Evolutionary conservation across 2,888 invertebrate genomes (phyloP).

Genomic region (Tiphia femorata): DNA sequence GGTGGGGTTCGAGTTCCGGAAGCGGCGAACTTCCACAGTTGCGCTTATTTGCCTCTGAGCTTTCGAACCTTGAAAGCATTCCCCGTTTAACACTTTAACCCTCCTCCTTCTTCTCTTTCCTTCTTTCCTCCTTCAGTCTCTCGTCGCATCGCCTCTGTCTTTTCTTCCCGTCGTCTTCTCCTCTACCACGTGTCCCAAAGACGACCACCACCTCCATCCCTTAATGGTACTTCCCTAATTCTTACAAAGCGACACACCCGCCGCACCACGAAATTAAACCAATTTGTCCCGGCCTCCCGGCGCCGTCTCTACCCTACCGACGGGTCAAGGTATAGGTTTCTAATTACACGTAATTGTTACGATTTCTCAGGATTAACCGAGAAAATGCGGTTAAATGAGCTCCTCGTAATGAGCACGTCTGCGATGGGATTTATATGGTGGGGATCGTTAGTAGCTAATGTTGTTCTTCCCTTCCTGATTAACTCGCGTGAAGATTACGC

Average conservation of each 20-base stretch:
- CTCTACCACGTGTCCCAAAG: too few relatives aligned
- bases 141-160: background rate
- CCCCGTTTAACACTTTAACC: slow-evolving; percentile 7
- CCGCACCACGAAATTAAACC: slow-evolving; percentile 36
- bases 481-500: background rate
- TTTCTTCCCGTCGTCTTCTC: too few relatives aligned
- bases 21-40: slow-evolving; percentile 17
- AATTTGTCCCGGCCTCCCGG: slow-evolving; percentile 12
- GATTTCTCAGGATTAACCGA: slow-evolving; percentile 43
- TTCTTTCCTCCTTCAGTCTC: background rate
- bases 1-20: slow-evolving; percentile 7
- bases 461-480: too few relatives aligned
- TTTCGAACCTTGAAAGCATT: slow-evolving; percentile 12
- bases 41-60: slow-evolving; percentile 17
- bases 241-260: slow-evolving; percentile 11
- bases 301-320: background rate
- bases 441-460: slow-evolving; percentile 22
- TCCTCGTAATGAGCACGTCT: slow-evolving; percentile 37
- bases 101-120: background rate
- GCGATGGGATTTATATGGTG: slow-evolving; percentile 19
- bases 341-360: slow-evolving; percentile 30
- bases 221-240: slow-evolving; percentile 13
- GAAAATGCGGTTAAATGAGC: slow-evolving; percentile 33
- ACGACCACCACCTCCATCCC: too few relatives aligned
- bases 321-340: slow-evolving; percentile 5